Base-by-base conservation (phyloP, 2,797 vertebrate species). In the Apogon talboti region DNA sequence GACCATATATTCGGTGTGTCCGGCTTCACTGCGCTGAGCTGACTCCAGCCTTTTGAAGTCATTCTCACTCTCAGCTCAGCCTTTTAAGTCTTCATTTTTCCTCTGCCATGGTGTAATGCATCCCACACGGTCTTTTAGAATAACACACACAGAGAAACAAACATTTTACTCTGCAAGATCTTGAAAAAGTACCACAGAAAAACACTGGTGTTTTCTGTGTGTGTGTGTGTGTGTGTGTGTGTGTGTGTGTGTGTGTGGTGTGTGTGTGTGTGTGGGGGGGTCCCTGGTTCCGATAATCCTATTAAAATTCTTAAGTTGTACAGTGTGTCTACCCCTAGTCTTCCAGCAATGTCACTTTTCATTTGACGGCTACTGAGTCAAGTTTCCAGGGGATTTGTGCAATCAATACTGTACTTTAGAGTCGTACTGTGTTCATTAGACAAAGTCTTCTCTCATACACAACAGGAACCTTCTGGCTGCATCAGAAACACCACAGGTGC, bases 221-320 rank as follows among this genome's bases (percentile, higher is more conserved):
- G 4, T 49, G 47, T 64, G 61, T 53, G 24, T 78, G 69, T 47
- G 56, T 35, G 44, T 28, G 19, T 56, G 11, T 15, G n/a, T 24
- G 42, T 44, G 54, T 57, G 53, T 16, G 41, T 43, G 24, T n/a
- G 19, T 2, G 19, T 3, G 19, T 24, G 19, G 54, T n/a, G n/a
- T n/a, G n/a, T n/a, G 54, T 43, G 19, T n/a, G 19, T 2, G 19
- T 3, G 19, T 24, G 19, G 54, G 21, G 45, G 50, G 64, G 21
- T 74, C 53, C 63, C 59, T 65, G 60, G 76, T 48, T 54, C 43
- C 66, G 50, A 61, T 74, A 76, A 85, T 83, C 67, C 76, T 61
- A 76, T 85, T 86, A 71, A 78, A 57, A 83, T 81, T 71, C 70
- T 66, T 54, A 63, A 69, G 66, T 81, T 79, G 63, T 77, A 65